Evolutionary conservation across 30 jellyfish, hydroid and myxozoan genomes (phyloP), one percentile per base, ranked within the genome.

Genomic region (Hydractinia symbiolongicarpus): DNA sequence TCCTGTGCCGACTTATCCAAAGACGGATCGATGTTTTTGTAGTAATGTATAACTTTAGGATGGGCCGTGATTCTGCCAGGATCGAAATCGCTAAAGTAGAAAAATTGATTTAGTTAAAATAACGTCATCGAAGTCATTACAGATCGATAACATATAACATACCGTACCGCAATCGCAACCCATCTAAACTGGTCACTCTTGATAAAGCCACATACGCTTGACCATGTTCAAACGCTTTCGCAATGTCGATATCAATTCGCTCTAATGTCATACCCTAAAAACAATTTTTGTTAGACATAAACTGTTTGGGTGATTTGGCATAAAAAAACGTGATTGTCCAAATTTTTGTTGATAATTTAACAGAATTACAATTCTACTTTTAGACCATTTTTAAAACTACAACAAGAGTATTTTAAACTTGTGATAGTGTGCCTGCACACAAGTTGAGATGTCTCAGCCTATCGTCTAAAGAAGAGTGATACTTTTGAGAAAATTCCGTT

Each of bases 121-220:
- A 58, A 58, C 19, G 19, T 13, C 69, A 58, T 58, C 69, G 4
- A 64, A 4, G 40, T 4, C 4, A 13, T 64, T n/a, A 4, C 17
- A 58, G 78, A 67, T 11, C 78, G 11, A 78, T 52, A 16, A 76
- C 17, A 16, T 50, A 8, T 16, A 8, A 21, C n/a, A 60, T 20
- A 53, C 55, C 60, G 15, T 70, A 82, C 90, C 87, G 52, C 20
- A 82, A 60, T 13, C 11, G 73, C 66, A 82, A 55, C 15, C 96
- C 96, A 56, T 81, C 84, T 6, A 88, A 79, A 53, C 88, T 56
- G 3, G 96, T 88, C 77, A 85, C 88, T 9, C 96, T 82, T 16
- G 96, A 88, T 13, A 88, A 72, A 0, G 96, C 96, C 51, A 88
- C 96, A 54, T 88, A 88, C 4, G 96, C 91, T 56, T 88, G 96